A percentile compares a stretch with the other conserved stretches of the same genome.
Conservation (phyloP, 2,113 vertebrate genomes). For the Paramormyrops kingsleyae region DNA sequence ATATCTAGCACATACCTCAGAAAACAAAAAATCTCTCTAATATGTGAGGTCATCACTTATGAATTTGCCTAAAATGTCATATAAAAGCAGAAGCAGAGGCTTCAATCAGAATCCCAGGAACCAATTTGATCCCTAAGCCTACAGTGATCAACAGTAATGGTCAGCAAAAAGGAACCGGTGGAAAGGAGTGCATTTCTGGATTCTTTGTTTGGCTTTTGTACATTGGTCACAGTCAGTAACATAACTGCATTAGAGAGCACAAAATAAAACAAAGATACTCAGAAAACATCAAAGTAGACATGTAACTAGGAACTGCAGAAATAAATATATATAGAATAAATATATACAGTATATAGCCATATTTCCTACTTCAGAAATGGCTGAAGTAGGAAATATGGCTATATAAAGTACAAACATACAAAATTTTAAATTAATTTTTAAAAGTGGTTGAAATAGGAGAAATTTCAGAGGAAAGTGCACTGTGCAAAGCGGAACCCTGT, state of each 20-base stretch:
- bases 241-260: not conserved
- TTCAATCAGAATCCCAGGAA: not conserved
- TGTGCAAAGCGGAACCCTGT: no score
- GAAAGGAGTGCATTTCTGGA: not conserved
- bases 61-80: not conserved
- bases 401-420: not conserved
- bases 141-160: not conserved
- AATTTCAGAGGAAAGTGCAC: not conserved
- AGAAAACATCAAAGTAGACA: not conserved
- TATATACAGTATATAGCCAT: no score
- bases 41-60: not conserved
- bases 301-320: not conserved
- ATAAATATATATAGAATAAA: not conserved
- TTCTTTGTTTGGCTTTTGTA: not conserved
- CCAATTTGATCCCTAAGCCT: not conserved
- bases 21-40: not conserved
- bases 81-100: not conserved
- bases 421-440: not conserved
- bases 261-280: not conserved
- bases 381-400: not conserved
- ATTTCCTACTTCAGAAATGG: no score
- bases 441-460: not conserved
- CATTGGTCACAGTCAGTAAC: not conserved
- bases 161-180: not conserved
- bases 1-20: not conserved